A percentile compares a stretch with the other conserved stretches of the same genome.
phyloP scores from a whole-genome alignment of 2,888 invertebrate genomes.

The Hesperia comma region DNA sequence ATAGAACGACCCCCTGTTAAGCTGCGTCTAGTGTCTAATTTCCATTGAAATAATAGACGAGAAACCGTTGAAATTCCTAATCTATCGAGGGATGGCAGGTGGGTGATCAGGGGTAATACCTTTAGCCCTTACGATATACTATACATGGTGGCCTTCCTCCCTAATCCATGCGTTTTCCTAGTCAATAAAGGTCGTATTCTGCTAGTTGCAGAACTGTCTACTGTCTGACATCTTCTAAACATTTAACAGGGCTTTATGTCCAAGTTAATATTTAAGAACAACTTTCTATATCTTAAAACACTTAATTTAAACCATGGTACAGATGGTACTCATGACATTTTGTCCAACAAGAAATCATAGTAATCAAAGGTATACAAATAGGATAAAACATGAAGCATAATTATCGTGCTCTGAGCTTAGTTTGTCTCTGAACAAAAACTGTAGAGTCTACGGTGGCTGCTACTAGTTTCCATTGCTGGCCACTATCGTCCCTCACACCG shows the following conservation, averaged over 20 bases:
- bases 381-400: not conserved
- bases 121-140: not conserved
- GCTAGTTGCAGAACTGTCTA: too few relatives aligned
- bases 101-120: not conserved
- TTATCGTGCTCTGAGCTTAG: not conserved
- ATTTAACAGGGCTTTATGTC: too few relatives aligned
- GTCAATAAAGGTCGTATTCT: too few relatives aligned
- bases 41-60: conserved; percentile 29
- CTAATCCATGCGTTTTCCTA: too few relatives aligned
- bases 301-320: too few relatives aligned
- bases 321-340: too few relatives aligned
- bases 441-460: not conserved
- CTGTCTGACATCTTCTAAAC: too few relatives aligned
- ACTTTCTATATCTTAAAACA: too few relatives aligned
- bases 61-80: conserved; percentile 31
- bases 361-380: too few relatives aligned
- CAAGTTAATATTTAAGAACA: too few relatives aligned
- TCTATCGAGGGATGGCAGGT: conserved; percentile 12
- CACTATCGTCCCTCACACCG: not conserved
- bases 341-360: too few relatives aligned
- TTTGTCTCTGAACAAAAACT: conserved; percentile 11
- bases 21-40: conserved; percentile 26
- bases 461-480: conserved; percentile 20
- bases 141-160: too few relatives aligned
- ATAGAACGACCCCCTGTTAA: not conserved